These are phyloP conservation scores for Pelochelys cantorii DNA, from an alignment of 2,797 vertebrate species.

Conservation along the genomic window DNA sequence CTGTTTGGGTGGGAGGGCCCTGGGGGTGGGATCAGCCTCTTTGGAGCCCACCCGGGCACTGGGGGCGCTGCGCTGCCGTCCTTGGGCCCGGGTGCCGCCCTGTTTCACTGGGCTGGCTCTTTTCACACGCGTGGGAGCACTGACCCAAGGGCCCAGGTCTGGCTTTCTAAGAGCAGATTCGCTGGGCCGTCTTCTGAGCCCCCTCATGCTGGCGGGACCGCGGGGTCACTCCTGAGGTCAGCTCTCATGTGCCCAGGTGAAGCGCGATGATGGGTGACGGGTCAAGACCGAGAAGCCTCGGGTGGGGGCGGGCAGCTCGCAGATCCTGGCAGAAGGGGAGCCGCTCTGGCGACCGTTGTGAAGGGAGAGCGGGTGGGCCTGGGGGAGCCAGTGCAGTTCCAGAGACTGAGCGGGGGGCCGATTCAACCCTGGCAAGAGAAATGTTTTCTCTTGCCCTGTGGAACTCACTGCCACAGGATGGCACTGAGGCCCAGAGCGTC, in stretches of 20 bases:
- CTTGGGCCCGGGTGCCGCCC: neutral
- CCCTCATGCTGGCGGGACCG: accelerated
- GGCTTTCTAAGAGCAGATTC: neutral
- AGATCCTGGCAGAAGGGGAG: too few relatives aligned
- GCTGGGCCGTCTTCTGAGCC: neutral
- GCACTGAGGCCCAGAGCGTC: accelerated
- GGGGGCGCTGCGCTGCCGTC: neutral
- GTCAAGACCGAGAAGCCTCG: neutral
- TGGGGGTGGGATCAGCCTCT: too few relatives aligned
- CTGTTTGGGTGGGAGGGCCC: neutral
- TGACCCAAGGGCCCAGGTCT: neutral
- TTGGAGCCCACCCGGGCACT: neutral
- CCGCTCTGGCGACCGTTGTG: too few relatives aligned
- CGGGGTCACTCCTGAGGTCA: neutral
- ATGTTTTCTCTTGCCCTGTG: accelerated
- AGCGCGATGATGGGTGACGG: neutral
- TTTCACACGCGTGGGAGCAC: neutral
- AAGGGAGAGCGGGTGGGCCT: neutral
- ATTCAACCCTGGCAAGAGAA: neutral
- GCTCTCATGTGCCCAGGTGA: too few relatives aligned
- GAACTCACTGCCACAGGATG: accelerated
- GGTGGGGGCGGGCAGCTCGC: too few relatives aligned
- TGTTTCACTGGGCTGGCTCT: neutral
- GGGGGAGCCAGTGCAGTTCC: too few relatives aligned
- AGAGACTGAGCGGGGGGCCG: accelerated